phyloP scores from a whole-genome alignment of 2,888 invertebrate genomes.

The Serripes groenlandicus region DNA sequence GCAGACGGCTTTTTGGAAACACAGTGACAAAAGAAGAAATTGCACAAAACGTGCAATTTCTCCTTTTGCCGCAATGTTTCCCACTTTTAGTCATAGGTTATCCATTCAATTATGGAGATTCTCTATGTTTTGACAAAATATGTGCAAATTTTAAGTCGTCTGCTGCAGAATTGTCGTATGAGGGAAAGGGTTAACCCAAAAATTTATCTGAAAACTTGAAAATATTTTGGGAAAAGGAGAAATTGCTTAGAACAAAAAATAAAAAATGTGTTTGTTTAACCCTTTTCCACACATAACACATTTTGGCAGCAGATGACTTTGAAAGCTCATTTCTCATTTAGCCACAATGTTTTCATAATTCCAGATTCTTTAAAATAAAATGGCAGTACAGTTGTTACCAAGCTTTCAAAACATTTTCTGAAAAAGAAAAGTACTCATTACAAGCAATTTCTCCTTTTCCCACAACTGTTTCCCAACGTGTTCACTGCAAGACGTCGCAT shows the following conservation, averaged over 20 bases:
- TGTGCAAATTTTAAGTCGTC: not conserved
- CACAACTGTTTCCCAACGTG: not conserved
- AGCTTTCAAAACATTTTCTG: not conserved
- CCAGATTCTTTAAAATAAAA: not conserved
- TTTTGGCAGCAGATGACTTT: not conserved
- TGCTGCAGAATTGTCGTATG: not conserved
- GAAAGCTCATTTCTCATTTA: not conserved
- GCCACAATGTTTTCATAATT: not conserved
- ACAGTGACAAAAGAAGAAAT: no score
- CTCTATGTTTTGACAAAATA: not conserved
- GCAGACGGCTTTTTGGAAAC: no score
- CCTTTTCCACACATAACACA: not conserved
- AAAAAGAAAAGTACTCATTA: not conserved
- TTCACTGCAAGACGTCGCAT: no score
- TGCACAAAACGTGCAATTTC: no score
- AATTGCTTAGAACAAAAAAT: not conserved
- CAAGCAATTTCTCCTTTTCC: slow-evolving; percentile 2
- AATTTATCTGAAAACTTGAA: no score
- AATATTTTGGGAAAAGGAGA: not conserved
- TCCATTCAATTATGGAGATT: no score
- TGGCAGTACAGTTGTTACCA: not conserved
- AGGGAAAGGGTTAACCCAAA: no score
- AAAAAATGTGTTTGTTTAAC: not conserved
- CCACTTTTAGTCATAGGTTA: no score
- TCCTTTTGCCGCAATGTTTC: no score